A percentile compares a stretch with the other conserved stretches of the same genome.
These are phyloP conservation scores for Nemopilema nomurai DNA, from an alignment of 30 jellyfish, hydroid and myxozoan species.

Conservation along the genomic window DNA sequence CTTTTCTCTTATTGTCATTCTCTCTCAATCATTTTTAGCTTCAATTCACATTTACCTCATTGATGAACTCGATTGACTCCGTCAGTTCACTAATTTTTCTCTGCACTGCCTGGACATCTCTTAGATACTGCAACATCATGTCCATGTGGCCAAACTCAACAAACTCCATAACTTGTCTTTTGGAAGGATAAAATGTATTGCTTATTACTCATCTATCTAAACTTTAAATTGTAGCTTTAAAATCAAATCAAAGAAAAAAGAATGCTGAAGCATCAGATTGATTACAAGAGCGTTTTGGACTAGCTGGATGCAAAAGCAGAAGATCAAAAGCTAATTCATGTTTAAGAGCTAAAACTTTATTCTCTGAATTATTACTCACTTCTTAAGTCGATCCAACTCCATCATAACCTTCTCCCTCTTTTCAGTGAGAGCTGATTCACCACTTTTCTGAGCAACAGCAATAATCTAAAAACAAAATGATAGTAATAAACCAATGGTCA, in stretches of 20 bases:
- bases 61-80: slow-evolving; percentile 77
- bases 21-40: neutral
- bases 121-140: slow-evolving; percentile 89
- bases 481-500: neutral
- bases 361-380: slow-evolving; percentile 35
- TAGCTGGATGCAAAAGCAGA: no score
- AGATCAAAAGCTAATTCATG: no score
- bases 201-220: no score
- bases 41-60: slow-evolving; percentile 56
- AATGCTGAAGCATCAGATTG: neutral
- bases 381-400: slow-evolving; percentile 84
- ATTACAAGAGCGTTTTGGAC: neutral
- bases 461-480: slow-evolving; percentile 53
- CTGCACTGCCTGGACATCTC: slow-evolving; percentile 94
- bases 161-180: slow-evolving; percentile 82
- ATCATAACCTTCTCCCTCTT: slow-evolving; percentile 89
- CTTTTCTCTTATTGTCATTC: no score
- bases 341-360: neutral
- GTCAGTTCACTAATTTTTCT: slow-evolving; percentile 79
- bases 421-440: slow-evolving; percentile 83
- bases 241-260: no score
- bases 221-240: no score
- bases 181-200: neutral
- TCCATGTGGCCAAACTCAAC: slow-evolving; percentile 95
- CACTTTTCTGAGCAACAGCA: slow-evolving; percentile 82